Base-by-base conservation (phyloP, 2,113 vertebrate species). In the Indri indri region DNA sequence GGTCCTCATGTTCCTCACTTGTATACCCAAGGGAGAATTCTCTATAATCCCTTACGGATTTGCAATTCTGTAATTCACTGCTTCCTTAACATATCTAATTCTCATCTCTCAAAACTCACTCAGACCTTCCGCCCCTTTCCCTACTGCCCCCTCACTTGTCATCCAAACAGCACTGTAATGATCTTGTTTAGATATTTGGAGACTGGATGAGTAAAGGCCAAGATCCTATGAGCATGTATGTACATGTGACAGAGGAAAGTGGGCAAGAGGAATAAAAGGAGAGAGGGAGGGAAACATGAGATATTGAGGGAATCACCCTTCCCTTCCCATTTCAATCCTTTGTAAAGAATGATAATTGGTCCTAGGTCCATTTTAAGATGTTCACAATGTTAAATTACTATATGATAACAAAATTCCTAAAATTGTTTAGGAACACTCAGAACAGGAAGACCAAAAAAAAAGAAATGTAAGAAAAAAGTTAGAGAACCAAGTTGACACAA, bases 11-110 rank as follows among this genome's bases (percentile, higher is more conserved):
- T 83, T 79, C 23, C n/a, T 94, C 65, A 82, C 68, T 52, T 90
- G 9, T 30, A 50, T 68, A 95, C 88, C 30, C 30, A 92, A 96
- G 80, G 57, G 70, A 47, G 91, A 37, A 4, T 88, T 95, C 6
- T 79, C 61, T n/a, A 4, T 59, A 52, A 70, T 90, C 59, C 14
- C 23, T 71, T 77, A 90, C 5, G 32, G 45, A 18, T 73, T 94
- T 23, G 14, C 40, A 96, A 97, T 95, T 92, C 25, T 89, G n/a
- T 74, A 93, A 86, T 47, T 79, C 23, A 4, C 7, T 57, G 30
- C 34, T 94, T 95, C 65, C 47, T 95, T 94, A 61, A 84, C 5
- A 68, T 40, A 54, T 54, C 37, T 77, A 77, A 61, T 91, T 97
- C 45, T 95, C 52, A 88, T 79, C 42, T 76, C 42, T 40, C 20